Percentiles rank a stretch among this genome's conserved stretches.
These are phyloP conservation scores for Oreochromis tanganicae DNA, from an alignment of 2,113 vertebrate genomes.

Conservation along the genomic window DNA sequence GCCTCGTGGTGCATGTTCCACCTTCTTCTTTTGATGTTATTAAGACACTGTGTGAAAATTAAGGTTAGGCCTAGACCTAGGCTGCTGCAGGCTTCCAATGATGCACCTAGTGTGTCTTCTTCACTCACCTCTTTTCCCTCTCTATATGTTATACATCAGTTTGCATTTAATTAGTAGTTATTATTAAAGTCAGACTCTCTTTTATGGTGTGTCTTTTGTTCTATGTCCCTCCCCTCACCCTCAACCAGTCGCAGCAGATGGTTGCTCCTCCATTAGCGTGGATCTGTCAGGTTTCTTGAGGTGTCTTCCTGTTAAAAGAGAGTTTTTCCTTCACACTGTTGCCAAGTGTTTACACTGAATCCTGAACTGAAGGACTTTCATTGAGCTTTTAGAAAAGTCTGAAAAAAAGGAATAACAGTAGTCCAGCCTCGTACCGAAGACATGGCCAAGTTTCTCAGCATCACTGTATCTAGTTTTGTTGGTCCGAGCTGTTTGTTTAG, in stretches of 20 bases:
- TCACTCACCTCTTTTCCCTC: background rate
- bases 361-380: background rate
- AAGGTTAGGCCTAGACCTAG: no score
- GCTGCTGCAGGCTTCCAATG: background rate
- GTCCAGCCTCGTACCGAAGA: background rate
- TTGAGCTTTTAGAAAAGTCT: background rate
- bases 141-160: background rate
- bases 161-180: background rate
- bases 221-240: background rate
- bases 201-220: background rate
- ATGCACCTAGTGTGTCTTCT: background rate
- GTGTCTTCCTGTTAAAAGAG: background rate
- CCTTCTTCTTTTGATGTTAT: background rate
- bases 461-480: background rate
- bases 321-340: background rate
- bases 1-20: background rate
- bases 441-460: background rate
- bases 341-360: background rate
- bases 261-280: background rate
- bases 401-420: background rate
- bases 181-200: background rate
- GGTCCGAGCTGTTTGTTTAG: background rate
- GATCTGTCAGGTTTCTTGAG: background rate
- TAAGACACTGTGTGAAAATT: background rate
- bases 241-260: background rate